Evolutionary conservation across 2,888 invertebrate species (phyloP).

Genomic region (Monochamus alternatus): DNA sequence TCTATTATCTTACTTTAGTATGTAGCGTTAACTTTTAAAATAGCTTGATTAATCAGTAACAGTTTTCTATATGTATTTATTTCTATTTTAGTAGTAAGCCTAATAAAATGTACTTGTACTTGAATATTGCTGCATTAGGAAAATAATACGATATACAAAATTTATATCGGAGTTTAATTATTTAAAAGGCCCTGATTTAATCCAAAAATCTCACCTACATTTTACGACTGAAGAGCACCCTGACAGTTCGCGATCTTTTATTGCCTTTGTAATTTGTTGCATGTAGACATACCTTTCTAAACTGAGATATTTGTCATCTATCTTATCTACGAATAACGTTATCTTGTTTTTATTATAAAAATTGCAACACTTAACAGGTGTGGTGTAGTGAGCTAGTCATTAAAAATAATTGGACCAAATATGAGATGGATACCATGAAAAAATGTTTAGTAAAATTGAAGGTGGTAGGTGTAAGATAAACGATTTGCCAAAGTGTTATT

Average conservation of each 20-base stretch:
- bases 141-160: no score
- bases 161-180: no score
- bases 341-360: slow-evolving; percentile 40
- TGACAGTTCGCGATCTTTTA: not conserved
- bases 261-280: slow-evolving; percentile 12
- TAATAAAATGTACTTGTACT: no score
- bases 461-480: slow-evolving; percentile 27
- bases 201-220: no score
- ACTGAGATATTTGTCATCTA: slow-evolving; percentile 24
- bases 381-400: slow-evolving; percentile 33
- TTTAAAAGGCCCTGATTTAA: no score
- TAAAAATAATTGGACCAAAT: slow-evolving; percentile 24
- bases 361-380: slow-evolving; percentile 36
- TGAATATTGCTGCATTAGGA: no score
- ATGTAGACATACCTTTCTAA: slow-evolving; percentile 21
- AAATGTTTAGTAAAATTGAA: slow-evolving; percentile 42
- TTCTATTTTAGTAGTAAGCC: no score
- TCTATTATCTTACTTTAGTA: not conserved
- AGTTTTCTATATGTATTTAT: no score
- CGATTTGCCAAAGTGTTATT: not conserved
- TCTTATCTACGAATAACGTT: slow-evolving; percentile 44
- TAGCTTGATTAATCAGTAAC: slow-evolving; percentile 2
- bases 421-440: slow-evolving; percentile 40
- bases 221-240: not conserved
- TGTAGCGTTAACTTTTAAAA: slow-evolving; percentile 3